phyloP scores from a whole-genome alignment of 2,888 invertebrate genomes.

The Melieria picta region DNA sequence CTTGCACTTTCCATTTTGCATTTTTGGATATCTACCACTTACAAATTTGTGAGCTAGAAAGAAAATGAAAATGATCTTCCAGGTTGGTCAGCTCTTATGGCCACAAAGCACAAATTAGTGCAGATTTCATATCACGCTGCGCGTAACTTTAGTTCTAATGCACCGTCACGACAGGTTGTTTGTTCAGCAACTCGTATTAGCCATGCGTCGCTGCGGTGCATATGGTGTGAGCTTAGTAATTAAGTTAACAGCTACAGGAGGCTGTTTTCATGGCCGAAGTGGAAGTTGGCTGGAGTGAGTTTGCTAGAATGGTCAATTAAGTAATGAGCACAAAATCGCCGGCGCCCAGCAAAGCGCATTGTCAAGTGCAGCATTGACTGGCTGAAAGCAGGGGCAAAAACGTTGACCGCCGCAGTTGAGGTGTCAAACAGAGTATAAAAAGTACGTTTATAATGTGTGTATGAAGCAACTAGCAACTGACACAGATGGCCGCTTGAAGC shows the following conservation, averaged over 20 bases:
- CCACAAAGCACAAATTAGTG: background rate
- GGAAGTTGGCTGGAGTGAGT: slow-evolving; percentile 20
- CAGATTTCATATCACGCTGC: slow-evolving; percentile 10
- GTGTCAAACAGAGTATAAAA: too few relatives aligned
- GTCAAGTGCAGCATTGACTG: slow-evolving; percentile 18
- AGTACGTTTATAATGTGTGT: too few relatives aligned
- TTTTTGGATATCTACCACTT: too few relatives aligned
- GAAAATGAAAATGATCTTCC: too few relatives aligned
- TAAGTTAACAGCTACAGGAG: slow-evolving; percentile 57
- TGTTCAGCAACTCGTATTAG: background rate
- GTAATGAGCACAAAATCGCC: slow-evolving; percentile 52
- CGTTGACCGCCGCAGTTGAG: too few relatives aligned
- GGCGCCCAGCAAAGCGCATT: slow-evolving; percentile 6
- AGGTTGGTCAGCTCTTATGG: too few relatives aligned
- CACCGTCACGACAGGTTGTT: slow-evolving; percentile 17
- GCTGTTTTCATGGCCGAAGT: slow-evolving; percentile 12
- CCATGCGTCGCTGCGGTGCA: slow-evolving; percentile 25
- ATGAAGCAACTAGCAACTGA: too few relatives aligned
- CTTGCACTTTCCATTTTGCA: too few relatives aligned
- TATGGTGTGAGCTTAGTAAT: slow-evolving; percentile 49
- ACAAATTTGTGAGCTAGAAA: too few relatives aligned
- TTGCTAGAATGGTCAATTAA: slow-evolving; percentile 52
- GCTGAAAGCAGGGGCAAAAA: too few relatives aligned
- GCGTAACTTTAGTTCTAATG: background rate
- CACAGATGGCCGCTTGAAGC: too few relatives aligned